phyloP scores from a whole-genome alignment of 1,140 invertebrate species.

The Coboldia fuscipes region DNA sequence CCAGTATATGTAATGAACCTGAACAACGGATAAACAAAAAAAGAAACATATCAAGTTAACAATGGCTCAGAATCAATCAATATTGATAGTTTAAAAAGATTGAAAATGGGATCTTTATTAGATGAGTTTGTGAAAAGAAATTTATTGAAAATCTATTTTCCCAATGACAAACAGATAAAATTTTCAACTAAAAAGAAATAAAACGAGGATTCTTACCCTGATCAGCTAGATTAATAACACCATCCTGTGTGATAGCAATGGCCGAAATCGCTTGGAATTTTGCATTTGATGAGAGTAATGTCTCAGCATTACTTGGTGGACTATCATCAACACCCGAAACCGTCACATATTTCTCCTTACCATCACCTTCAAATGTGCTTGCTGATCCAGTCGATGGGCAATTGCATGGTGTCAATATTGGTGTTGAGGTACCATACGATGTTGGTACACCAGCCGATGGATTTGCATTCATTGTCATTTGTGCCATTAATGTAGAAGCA shows the following conservation, averaged over 20 bases:
- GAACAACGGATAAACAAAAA: no score
- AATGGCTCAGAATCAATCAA: no score
- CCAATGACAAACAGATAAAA: no score
- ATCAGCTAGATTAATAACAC: conserved; percentile 82
- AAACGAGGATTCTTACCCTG: conserved; percentile 37
- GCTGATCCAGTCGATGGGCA: conserved; percentile 13
- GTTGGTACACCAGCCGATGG: conserved; percentile 6
- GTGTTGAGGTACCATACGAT: conserved; percentile 1
- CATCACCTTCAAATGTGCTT: conserved; percentile 21
- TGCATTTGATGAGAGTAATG: conserved; percentile 71
- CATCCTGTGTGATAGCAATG: conserved; percentile 80
- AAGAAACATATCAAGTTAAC: not conserved
- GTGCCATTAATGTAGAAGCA: no score
- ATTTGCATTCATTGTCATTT: conserved; percentile 16
- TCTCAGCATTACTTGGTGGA: conserved; percentile 51
- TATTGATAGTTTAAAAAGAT: no score
- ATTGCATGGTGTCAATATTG: no score
- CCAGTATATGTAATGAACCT: conserved; percentile 66
- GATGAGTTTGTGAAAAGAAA: no score
- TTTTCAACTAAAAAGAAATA: conserved; percentile 1
- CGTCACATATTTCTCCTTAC: no score
- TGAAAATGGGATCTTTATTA: no score
- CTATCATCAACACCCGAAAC: conserved; percentile 40
- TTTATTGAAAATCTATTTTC: no score
- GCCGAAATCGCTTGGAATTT: conserved; percentile 81